Conservation (phyloP, 92 coral and sea anemone genomes). For the Bergia puertoricense region DNA sequence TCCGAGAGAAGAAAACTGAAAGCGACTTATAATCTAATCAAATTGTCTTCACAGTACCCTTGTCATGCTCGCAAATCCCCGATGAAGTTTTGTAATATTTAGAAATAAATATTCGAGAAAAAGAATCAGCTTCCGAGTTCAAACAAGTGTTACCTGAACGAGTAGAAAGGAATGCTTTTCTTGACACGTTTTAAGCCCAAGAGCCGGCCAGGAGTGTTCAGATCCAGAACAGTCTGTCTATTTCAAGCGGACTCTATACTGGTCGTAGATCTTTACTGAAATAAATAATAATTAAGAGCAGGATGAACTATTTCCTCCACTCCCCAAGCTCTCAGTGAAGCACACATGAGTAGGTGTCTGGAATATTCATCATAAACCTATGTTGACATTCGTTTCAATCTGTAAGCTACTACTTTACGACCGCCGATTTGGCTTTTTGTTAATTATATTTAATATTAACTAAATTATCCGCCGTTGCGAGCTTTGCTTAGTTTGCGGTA, state of each 20-base stretch:
- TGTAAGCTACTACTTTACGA: background rate
- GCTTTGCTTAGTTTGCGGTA: background rate
- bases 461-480: background rate
- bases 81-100: too few species aligned
- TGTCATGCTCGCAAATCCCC: too few species aligned
- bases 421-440: background rate
- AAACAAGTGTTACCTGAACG: background rate
- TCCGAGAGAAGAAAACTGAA: background rate
- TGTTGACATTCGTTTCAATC: background rate
- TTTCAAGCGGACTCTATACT: background rate
- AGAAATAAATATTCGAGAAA: background rate
- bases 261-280: background rate
- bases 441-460: constrained; percentile 3
- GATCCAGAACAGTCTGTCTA: background rate
- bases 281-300: too few species aligned
- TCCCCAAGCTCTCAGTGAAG: background rate
- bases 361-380: constrained; percentile 8
- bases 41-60: background rate
- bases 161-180: background rate
- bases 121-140: background rate
- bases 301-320: background rate
- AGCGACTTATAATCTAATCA: background rate
- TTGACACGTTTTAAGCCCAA: background rate
- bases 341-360: background rate
- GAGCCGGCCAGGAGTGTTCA: background rate